Evolutionary conservation across 64 coral and sea anemone genomes (phyloP).

Genomic region (Stylophora pistillata): DNA sequence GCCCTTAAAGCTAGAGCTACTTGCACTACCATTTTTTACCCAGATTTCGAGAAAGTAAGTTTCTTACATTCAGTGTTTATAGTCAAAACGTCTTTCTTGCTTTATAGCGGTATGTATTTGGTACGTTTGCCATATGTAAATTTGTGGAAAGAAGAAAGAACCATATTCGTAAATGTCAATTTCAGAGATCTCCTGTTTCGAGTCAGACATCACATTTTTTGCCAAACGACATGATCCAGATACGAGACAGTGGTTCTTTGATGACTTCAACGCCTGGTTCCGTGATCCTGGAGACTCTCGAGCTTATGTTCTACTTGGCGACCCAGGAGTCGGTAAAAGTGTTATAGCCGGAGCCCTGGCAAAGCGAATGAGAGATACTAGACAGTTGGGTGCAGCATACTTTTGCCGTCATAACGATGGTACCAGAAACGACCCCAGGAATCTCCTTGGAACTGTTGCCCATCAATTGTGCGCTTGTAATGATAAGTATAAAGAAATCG

Average conservation of each 20-base stretch:
- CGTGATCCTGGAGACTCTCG: constrained; percentile 34
- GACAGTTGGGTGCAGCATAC: constrained; percentile 39
- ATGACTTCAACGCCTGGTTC: constrained; percentile 51
- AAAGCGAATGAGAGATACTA: background rate
- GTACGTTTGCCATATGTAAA: too few species aligned
- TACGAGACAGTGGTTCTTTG: constrained; percentile 53
- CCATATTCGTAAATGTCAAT: background rate
- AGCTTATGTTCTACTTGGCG: constrained; percentile 58
- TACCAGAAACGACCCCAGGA: constrained; percentile 36
- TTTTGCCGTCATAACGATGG: constrained; percentile 46
- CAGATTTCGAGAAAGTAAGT: too few species aligned
- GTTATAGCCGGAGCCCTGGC: constrained; percentile 59
- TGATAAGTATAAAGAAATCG: background rate
- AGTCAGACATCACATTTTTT: constrained; percentile 24
- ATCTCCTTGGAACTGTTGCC: constrained; percentile 40
- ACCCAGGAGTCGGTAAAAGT: constrained; percentile 68
- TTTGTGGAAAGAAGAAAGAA: background rate
- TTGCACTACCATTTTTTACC: too few species aligned
- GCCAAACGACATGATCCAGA: constrained; percentile 10
- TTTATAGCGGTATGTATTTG: too few species aligned
- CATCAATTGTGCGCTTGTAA: constrained; percentile 26
- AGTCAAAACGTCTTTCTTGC: too few species aligned
- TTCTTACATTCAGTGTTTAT: too few species aligned
- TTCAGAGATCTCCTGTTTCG: constrained; percentile 16
- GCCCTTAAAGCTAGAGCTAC: too few species aligned